A percentile compares a stretch with the other conserved stretches of the same genome.
These are phyloP conservation scores for Saxidomus purpurata DNA, from an alignment of 1,140 invertebrate genomes.

Conservation along the genomic window DNA sequence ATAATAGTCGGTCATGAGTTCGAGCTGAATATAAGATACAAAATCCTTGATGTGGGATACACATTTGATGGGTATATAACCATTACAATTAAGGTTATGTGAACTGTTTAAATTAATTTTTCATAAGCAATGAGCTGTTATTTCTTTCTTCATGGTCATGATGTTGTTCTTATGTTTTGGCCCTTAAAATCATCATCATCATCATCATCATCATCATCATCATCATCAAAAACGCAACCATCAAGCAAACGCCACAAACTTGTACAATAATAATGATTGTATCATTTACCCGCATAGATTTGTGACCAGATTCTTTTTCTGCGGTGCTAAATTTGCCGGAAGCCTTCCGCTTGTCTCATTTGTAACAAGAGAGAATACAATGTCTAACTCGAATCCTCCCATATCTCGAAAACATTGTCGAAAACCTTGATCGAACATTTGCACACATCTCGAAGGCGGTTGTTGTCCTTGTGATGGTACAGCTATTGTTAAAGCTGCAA, in stretches of 20 bases:
- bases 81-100: too few species aligned
- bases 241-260: too few species aligned
- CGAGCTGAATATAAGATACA: not conserved
- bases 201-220: not conserved
- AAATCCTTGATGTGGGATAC: not conserved
- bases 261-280: too few species aligned
- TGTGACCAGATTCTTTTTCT: conserved; percentile 45
- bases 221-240: too few species aligned
- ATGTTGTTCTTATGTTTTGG: not conserved
- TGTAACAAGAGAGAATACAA: conserved; percentile 62
- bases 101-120: not conserved
- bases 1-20: too few species aligned
- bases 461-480: conserved; percentile 20
- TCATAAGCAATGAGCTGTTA: too few species aligned
- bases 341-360: conserved; percentile 58
- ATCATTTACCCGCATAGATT: conserved; percentile 57
- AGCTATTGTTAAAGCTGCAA: conserved; percentile 37
- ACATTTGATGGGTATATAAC: too few species aligned
- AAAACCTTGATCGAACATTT: conserved; percentile 55
- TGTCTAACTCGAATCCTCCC: conserved; percentile 61
- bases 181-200: not conserved
- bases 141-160: too few species aligned
- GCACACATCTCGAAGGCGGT: conserved; percentile 37
- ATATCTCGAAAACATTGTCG: conserved; percentile 59
- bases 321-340: conserved; percentile 53